Evolutionary conservation across 2,113 vertebrate genomes (phyloP), one percentile per base, ranked within the genome.

Genomic region (Gila orcuttii): DNA sequence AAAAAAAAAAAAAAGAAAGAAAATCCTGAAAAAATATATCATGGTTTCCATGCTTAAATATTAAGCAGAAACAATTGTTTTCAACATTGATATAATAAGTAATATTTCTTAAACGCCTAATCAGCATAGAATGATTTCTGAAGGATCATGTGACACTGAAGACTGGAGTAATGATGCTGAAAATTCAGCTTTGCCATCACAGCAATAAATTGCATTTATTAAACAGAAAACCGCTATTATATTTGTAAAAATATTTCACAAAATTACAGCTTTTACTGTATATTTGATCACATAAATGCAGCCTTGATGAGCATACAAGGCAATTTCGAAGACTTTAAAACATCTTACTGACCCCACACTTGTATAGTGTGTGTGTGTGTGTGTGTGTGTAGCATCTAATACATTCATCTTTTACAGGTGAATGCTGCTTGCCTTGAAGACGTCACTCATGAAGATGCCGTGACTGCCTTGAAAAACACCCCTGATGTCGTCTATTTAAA

Each of bases 371-470:
- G 25, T 7, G n/a, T 47, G 10, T 4, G 25, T 7, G n/a, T 47
- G 28, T 28, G 28, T 28, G 19, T 19, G 25, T 8, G 47, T 57
- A 31, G 33, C 21, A 45, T 74, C 71, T 69, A 33, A 69, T 10
- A 1, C 2, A 4, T 25, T 62, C 9, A 82, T 66, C 21, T 74
- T 23, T 68, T 89, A 74, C 60, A 99, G 98, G 98, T 99, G 47
- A 99, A 99, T 85, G 92, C 91, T 82, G 93, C 96, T 82, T 97
- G 97, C 90, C 95, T 99, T 90, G 97, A 99, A 93, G 98, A 99
- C 90, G 98, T 99, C 86, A 96, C 95, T 89, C 98, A 99, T 47
- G 98, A 99, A 93, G 98, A 99, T 85, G 98, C 98, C 25, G 98
- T 99, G 89, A 96, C 97, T 25, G 98, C 97, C 89, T 95, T 99